Conservation (phyloP, 2,888 invertebrate species). For the Crossocerus cetratus region DNA sequence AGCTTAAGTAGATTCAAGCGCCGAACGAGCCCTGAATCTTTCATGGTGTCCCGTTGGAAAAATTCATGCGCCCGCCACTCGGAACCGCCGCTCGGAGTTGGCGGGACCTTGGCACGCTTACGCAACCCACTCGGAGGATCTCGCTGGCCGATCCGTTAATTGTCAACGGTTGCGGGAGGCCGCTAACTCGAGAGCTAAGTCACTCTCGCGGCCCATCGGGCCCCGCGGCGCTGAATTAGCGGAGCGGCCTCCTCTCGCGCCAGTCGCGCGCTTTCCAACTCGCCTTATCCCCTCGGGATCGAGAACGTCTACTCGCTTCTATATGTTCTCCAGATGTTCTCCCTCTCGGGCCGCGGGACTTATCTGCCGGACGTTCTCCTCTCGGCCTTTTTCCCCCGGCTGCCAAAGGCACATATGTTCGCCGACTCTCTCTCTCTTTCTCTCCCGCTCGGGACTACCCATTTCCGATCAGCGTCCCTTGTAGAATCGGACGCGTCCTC, state of each 20-base stretch:
- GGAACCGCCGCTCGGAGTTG: too few relatives aligned
- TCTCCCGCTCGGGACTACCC: too few relatives aligned
- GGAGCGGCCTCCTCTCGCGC: background rate
- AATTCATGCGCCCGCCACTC: background rate
- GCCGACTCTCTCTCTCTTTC: too few relatives aligned
- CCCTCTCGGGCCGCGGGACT: conserved; percentile 5
- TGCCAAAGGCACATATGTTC: too few relatives aligned
- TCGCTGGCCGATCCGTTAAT: conserved; percentile 33
- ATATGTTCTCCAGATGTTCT: conserved; percentile 11
- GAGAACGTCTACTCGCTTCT: background rate
- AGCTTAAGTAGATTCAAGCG: too few relatives aligned
- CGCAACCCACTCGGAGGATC: conserved; percentile 27
- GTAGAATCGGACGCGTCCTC: too few relatives aligned
- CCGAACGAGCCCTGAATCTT: too few relatives aligned
- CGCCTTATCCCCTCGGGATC: conserved; percentile 23
- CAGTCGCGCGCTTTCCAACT: conserved; percentile 20
- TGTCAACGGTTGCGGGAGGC: conserved; percentile 28
- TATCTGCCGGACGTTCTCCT: background rate
- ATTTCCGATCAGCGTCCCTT: too few relatives aligned
- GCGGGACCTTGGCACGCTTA: conserved; percentile 44
- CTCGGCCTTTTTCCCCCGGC: too few relatives aligned
- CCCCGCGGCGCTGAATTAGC: conserved; percentile 23
- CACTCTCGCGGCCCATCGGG: conserved; percentile 7
- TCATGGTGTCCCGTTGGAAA: background rate
- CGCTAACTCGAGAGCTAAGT: conserved; percentile 20